These are phyloP conservation scores for Stichodactyla mertensii DNA, from an alignment of 64 coral and sea anemone genomes.

Conservation along the genomic window DNA sequence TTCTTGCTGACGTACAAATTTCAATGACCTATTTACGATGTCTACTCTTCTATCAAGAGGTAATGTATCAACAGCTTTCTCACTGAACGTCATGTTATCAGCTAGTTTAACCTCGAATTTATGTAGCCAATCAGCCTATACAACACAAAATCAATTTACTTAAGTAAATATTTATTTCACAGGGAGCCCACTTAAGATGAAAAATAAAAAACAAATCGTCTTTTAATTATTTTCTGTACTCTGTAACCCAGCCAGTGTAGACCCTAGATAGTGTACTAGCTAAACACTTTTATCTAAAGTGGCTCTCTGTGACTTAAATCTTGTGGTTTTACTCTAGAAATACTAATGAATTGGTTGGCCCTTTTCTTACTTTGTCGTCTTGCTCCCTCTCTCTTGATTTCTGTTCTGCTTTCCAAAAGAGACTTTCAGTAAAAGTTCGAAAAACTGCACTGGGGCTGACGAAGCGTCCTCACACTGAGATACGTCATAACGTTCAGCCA, in stretches of 20 bases:
- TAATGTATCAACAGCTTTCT: constrained; percentile 66
- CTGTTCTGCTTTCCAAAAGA: constrained; percentile 88
- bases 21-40: constrained; percentile 77
- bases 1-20: constrained; percentile 81
- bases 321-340: too few relatives aligned
- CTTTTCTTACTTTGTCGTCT: constrained; percentile 23
- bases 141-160: not conserved
- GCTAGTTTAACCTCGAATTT: constrained; percentile 72
- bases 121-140: constrained; percentile 78
- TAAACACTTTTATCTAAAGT: too few relatives aligned
- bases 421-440: constrained; percentile 57
- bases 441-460: constrained; percentile 63
- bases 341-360: too few relatives aligned
- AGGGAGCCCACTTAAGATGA: too few relatives aligned
- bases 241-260: too few relatives aligned
- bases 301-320: too few relatives aligned
- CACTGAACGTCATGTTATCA: constrained; percentile 83
- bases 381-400: constrained; percentile 32
- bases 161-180: too few relatives aligned
- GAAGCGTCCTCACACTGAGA: constrained; percentile 69
- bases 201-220: too few relatives aligned
- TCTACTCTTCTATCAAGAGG: constrained; percentile 55
- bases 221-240: too few relatives aligned
- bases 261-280: too few relatives aligned
- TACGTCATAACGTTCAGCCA: constrained; percentile 84